These are phyloP conservation scores for Microtus montanus DNA, from an alignment of 2,113 vertebrate species.

Conservation along the genomic window DNA sequence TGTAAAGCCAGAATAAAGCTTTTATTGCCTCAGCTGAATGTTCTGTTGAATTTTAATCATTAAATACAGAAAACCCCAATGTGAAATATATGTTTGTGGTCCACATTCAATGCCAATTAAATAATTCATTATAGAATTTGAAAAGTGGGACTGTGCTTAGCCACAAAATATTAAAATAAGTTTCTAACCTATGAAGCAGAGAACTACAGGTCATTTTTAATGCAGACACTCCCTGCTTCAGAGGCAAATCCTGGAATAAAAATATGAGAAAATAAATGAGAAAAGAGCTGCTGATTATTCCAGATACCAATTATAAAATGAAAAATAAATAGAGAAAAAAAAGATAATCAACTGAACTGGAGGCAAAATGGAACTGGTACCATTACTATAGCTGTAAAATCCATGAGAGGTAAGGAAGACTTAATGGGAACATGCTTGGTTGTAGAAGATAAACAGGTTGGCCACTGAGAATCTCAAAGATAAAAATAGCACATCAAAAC, in stretches of 20 bases:
- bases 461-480: constrained; percentile 40
- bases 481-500: constrained; percentile 41
- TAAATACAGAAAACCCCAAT: constrained; percentile 85
- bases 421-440: background rate
- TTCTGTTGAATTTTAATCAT: constrained; percentile 83
- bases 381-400: constrained; percentile 72
- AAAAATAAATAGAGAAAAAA: constrained; percentile 85
- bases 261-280: constrained; percentile 97
- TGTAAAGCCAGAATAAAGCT: constrained; percentile 83
- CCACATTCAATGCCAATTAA: constrained; percentile 90
- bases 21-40: constrained; percentile 84
- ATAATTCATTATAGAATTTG: constrained; percentile 82
- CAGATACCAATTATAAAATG: constrained; percentile 89
- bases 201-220: constrained; percentile 99
- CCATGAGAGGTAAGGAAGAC: constrained; percentile 54
- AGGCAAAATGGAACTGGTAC: constrained; percentile 91
- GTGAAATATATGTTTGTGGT: constrained; percentile 83
- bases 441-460: constrained; percentile 21
- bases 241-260: constrained; percentile 99
- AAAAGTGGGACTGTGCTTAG: constrained; percentile 98
- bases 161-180: constrained; percentile 99
- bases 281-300: constrained; percentile 98
- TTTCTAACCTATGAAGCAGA: constrained; percentile 99
- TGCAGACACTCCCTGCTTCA: constrained; percentile 99
- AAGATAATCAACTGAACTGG: constrained; percentile 83